Base-by-base conservation (phyloP, 2,888 invertebrate genomes). In the Drosophila nigricruria region DNA sequence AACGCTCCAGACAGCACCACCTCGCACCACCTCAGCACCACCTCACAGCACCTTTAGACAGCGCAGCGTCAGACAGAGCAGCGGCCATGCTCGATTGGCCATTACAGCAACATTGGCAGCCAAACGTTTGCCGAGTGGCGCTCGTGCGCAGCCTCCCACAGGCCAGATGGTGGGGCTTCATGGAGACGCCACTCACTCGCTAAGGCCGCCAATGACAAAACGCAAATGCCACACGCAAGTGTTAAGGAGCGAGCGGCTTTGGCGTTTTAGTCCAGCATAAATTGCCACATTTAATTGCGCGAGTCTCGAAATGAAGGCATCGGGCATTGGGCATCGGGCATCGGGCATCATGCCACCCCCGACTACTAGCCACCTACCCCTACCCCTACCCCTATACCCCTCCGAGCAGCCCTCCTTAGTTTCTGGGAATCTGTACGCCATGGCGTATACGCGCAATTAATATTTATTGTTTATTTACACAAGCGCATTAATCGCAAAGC, bases 391-490 rank as follows among this genome's bases (percentile, higher is more conserved):
- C 38, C 1, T 12, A 3, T 1, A 12, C 18, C 47, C 27, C 47
- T 12, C 5, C 30, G 12, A 18, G 16, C 27, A 18, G 18, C 12
- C 27, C 47, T 30, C 18, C 30, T 12, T 5, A 10, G 32, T 45
- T 77, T 78, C 80, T 80, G 77, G 62, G 77, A 77, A 80, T 74
- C 72, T 72, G 56, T 74, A 61, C 64, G 69, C 73, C 70, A 70
- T 73, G 81, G 81, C 79, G 65, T 83, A 79, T 77, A 83, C 50
- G 77, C 81, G 71, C 81, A 88, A 87, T 82, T 86, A 88, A 88
- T 84, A 87, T 89, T 89, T 89, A 80, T 82, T 88, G 90, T 88
- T 88, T 88, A 87, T 88, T 88, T 88, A 88, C 82, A 88, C 76
- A 81, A 90, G 86, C 90, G 87, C 73, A 82, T 80, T 85, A 86